A percentile compares a stretch with the other conserved stretches of the same genome.
Conservation (phyloP, 2,797 vertebrate genomes). For the Aviceda cuculoides region DNA sequence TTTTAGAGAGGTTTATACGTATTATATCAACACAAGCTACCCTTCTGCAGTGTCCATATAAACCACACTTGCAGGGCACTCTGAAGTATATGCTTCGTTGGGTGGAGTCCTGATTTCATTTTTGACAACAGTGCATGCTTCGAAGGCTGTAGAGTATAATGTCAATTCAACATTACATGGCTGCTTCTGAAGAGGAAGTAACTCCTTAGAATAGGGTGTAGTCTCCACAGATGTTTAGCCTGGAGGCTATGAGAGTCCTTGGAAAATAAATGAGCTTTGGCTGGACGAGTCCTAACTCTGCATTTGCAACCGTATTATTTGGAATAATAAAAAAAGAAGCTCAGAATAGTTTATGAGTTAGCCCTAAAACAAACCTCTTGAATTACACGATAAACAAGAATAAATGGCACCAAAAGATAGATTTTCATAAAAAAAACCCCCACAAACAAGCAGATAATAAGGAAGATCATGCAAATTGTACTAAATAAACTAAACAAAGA, state of each 20-base stretch:
- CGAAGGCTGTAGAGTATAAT: not conserved
- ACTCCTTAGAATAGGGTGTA: not conserved
- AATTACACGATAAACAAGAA: not conserved
- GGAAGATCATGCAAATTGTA: not conserved
- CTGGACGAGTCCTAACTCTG: not conserved
- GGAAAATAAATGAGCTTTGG: not conserved
- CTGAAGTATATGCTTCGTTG: not conserved
- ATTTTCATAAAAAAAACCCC: not conserved
- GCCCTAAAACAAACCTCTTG: not conserved
- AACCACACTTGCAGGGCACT: not conserved
- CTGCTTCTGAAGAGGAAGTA: slow-evolving; percentile 23
- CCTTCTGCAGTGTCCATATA: not conserved
- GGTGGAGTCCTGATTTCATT: not conserved
- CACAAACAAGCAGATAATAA: not conserved
- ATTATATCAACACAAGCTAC: not conserved
- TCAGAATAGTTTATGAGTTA: not conserved
- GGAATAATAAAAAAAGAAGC: not conserved
- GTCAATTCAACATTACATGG: not conserved
- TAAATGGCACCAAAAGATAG: not conserved
- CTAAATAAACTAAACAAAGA: not conserved
- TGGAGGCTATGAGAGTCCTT: not conserved
- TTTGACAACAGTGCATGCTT: not conserved
- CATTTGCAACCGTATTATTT: not conserved
- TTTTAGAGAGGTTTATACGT: not conserved
- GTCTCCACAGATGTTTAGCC: slow-evolving; percentile 36